Percentiles rank a stretch among this genome's conserved stretches.
Evolutionary conservation across 2,113 vertebrate species (phyloP).

Genomic region (Hydrochoerus hydrochaeris): DNA sequence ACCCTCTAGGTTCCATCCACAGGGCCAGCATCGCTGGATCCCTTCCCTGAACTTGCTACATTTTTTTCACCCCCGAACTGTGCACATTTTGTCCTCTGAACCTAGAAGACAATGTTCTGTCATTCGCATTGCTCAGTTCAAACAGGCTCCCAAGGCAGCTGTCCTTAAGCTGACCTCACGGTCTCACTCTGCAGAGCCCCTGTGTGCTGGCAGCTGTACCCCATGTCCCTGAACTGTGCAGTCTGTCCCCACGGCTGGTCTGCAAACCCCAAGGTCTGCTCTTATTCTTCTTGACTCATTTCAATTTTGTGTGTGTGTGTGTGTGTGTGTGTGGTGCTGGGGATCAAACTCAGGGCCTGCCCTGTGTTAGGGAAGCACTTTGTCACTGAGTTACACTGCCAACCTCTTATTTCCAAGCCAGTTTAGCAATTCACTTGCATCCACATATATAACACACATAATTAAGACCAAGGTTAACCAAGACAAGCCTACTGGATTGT

Average conservation of each 20-base stretch:
- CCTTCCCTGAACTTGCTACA: not conserved
- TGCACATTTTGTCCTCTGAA: constrained; percentile 1
- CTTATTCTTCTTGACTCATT: not conserved
- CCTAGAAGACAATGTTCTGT: not conserved
- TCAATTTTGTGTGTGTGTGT: not conserved
- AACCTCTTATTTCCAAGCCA: not conserved
- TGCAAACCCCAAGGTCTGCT: not conserved
- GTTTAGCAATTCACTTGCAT: not conserved
- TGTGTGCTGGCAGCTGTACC: not conserved
- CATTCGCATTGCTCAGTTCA: not conserved
- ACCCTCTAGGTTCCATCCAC: not conserved
- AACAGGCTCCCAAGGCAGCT: not conserved
- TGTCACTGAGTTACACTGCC: not conserved
- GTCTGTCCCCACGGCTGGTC: not conserved
- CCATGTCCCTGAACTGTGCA: not conserved
- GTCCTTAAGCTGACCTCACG: not conserved
- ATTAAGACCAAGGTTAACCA: not conserved
- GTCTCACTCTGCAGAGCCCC: no score
- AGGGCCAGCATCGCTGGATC: not conserved
- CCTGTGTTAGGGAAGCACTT: not conserved
- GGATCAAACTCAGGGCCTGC: not conserved
- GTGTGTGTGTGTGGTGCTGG: not conserved
- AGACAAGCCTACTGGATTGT: not conserved
- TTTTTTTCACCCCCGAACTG: not conserved
- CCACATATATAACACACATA: not conserved